Percentiles rank a stretch among this genome's conserved stretches.
phyloP scores from a whole-genome alignment of 2,797 vertebrate genomes.

The Propithecus deckenii region DNA sequence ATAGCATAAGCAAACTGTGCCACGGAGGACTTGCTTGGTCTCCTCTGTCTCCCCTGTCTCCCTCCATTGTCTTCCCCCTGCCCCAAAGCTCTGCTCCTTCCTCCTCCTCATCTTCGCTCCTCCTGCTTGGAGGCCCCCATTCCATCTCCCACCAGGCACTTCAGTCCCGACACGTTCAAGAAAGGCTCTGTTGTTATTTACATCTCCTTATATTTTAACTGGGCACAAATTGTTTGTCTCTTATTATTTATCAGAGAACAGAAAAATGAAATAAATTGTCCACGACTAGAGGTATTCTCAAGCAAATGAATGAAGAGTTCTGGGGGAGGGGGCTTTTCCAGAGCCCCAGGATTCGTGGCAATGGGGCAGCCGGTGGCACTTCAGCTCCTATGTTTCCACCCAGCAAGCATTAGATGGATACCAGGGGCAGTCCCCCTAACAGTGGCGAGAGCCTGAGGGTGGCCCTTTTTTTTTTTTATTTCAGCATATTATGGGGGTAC shows the following conservation, averaged over 20 bases:
- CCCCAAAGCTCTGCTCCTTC: background rate
- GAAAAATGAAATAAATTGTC: background rate
- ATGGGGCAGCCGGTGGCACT: background rate
- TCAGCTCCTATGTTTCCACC: background rate
- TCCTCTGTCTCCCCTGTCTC: background rate
- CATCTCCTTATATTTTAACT: background rate
- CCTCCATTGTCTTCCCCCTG: background rate
- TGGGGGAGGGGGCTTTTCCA: background rate
- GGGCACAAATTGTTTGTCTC: background rate
- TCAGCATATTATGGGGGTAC: too few relatives aligned
- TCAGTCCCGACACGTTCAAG: background rate
- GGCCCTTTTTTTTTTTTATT: too few relatives aligned
- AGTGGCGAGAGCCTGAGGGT: background rate
- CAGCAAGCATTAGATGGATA: rapidly evolving
- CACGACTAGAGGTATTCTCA: background rate
- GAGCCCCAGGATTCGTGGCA: background rate
- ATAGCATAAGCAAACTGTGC: background rate
- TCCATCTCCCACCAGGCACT: too few relatives aligned
- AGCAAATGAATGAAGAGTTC: background rate
- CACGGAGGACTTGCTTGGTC: rapidly evolving
- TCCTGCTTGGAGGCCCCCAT: background rate
- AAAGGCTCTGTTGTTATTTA: background rate
- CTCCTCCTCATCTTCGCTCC: too few relatives aligned
- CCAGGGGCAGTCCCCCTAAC: background rate
- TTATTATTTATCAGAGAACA: background rate